Base-by-base conservation (phyloP, 2,888 invertebrate species). In the Aromia moschata region DNA sequence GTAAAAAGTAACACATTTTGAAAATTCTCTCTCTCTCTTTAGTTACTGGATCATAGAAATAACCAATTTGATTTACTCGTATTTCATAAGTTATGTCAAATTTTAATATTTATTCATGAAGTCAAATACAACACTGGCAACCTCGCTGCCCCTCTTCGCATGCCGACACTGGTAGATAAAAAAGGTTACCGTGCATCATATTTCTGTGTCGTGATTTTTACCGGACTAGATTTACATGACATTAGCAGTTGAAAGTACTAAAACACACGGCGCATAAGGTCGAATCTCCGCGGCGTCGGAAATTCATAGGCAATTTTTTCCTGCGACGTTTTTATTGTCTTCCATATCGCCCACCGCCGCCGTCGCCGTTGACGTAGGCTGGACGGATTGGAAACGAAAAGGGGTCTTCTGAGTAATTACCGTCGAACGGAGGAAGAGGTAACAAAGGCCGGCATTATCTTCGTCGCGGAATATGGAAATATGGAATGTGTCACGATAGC, bases 171-270 rank as follows among this genome's bases (percentile, higher is more conserved):
- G 55, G 4, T 16, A 4, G 38, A 66, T 68, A 66, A 68, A 60
- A 47, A 56, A 56, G 52, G 60, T 41, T 65, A 63, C 65, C 70
- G 70, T 71, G 71, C 68, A 70, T 71, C 71, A 71, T 71, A 71
- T 70, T 71, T 68, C 67, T 62, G 60, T 62, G 64, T 69, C 69
- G 68, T 68, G 70, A 71, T 69, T 70, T 69, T 65, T 71, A 71
- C 69, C 69, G 63, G 67, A 66, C 61, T 58, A 56, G 67, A 71
- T 71, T 71, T 71, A 70, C 71, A 71, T 71, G 70, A 67, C 62
- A 70, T 70, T 68, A 67, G 41, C 41, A 51, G 40, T 30, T 43
- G 62, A 62, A 59, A 49, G 45, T 16, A 47, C 36, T 51, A 51
- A 51, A 41, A 47, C 40, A 51, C 46, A 43, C 14, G 25, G 16